Conservation (phyloP, 2,888 invertebrate species). For the Vanessa cardui region DNA sequence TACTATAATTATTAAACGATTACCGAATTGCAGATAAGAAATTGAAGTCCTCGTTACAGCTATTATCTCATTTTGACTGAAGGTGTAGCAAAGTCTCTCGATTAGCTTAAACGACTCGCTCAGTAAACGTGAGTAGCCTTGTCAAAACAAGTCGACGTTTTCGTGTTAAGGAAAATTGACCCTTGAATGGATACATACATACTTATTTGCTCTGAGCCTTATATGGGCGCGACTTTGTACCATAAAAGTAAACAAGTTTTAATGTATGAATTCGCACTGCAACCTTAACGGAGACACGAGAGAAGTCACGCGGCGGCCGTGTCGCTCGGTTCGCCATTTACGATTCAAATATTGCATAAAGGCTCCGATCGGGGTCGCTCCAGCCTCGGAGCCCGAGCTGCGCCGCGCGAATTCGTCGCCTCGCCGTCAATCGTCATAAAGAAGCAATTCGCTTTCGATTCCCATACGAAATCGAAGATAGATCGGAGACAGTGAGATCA, state of each 20-base stretch:
- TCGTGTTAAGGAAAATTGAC: slow-evolving; percentile 57
- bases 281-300: slow-evolving; percentile 65
- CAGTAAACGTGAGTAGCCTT: slow-evolving; percentile 13
- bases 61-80: no score
- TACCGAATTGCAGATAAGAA: no score
- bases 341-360: slow-evolving; percentile 49
- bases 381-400: slow-evolving; percentile 25
- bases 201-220: slow-evolving; percentile 62
- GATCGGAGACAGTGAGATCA: slow-evolving; percentile 52
- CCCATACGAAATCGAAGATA: slow-evolving; percentile 31
- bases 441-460: slow-evolving; percentile 56
- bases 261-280: slow-evolving; percentile 72
- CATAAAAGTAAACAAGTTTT: slow-evolving; percentile 78
- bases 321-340: slow-evolving; percentile 51
- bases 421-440: slow-evolving; percentile 45
- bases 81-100: no score
- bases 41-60: no score
- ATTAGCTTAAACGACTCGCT: neutral
- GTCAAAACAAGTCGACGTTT: slow-evolving; percentile 12
- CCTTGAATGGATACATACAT: slow-evolving; percentile 69
- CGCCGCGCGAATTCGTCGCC: slow-evolving; percentile 50
- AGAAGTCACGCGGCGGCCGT: slow-evolving; percentile 53
- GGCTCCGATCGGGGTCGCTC: slow-evolving; percentile 47
- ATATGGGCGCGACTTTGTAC: slow-evolving; percentile 64
- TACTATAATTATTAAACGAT: no score